Evolutionary conservation across 2,113 vertebrate genomes (phyloP).

Genomic region (Eretmochelys imbricata): DNA sequence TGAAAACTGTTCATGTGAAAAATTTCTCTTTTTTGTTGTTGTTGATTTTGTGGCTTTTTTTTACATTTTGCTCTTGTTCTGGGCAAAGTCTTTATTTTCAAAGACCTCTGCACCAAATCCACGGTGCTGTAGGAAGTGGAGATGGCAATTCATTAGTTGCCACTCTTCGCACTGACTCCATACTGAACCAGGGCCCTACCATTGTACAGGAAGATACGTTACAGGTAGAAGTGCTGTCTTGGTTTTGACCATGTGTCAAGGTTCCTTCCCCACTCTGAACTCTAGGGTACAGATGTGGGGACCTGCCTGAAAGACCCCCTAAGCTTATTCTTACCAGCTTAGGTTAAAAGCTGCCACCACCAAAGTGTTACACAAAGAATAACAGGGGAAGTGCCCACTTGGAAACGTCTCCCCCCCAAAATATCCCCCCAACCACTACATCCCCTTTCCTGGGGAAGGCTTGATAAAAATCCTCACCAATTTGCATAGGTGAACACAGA

Average conservation of each 20-base stretch:
- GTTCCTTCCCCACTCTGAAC: no score
- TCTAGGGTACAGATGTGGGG: no score
- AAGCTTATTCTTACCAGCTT: no score
- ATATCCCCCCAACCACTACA: no score
- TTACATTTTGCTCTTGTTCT: background rate
- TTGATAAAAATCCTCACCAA: no score
- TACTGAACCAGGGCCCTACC: background rate
- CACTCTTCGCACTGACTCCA: background rate
- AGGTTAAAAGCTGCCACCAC: no score
- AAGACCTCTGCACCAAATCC: background rate
- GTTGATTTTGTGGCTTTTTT: background rate
- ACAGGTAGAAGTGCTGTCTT: fast-evolving
- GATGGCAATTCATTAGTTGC: background rate
- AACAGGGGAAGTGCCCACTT: no score
- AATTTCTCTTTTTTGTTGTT: background rate
- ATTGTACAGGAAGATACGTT: background rate
- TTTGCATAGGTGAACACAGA: no score
- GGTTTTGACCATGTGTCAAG: background rate
- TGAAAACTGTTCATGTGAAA: background rate
- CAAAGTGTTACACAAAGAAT: no score
- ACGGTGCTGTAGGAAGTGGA: background rate
- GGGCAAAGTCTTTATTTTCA: background rate
- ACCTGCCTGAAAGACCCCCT: no score
- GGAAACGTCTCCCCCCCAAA: no score
- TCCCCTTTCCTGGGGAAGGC: no score